phyloP scores from a whole-genome alignment of 2,797 vertebrate species.

The Bufotes viridis region DNA sequence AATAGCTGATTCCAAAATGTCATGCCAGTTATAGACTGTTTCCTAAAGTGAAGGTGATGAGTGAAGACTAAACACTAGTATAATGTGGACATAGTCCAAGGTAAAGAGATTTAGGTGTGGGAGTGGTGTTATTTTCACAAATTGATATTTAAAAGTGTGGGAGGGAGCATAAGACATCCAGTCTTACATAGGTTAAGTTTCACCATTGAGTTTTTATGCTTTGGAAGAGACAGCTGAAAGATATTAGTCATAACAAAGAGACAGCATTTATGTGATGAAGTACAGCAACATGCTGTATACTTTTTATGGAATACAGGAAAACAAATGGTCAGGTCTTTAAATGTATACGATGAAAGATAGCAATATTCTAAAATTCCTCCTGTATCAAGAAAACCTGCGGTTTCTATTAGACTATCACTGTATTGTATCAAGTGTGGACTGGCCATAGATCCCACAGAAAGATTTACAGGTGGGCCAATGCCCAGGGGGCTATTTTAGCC shows the following conservation, averaged over 20 bases:
- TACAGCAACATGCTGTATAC: not conserved
- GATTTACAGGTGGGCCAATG: too few relatives aligned
- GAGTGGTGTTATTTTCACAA: not conserved
- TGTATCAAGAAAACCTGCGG: not conserved
- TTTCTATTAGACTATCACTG: not conserved
- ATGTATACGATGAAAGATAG: not conserved
- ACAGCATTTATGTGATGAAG: not conserved
- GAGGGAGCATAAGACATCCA: conserved; percentile 13
- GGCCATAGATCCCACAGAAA: too few relatives aligned
- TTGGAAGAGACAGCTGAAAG: not conserved
- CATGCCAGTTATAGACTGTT: not conserved
- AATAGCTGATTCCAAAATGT: not conserved
- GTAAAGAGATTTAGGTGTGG: not conserved
- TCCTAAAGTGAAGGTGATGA: not conserved
- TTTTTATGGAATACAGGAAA: not conserved
- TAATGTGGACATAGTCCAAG: conserved; percentile 11
- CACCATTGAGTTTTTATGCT: not conserved
- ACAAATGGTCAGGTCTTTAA: not conserved
- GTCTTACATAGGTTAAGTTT: conserved; percentile 18
- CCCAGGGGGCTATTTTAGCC: too few relatives aligned
- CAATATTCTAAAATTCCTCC: not conserved
- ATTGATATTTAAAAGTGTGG: conserved; percentile 15
- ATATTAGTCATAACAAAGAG: not conserved
- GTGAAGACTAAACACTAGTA: not conserved
- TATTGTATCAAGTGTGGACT: too few relatives aligned